Evolutionary conservation across 2,797 vertebrate species (phyloP).

Genomic region (Aulostomus chinensis): DNA sequence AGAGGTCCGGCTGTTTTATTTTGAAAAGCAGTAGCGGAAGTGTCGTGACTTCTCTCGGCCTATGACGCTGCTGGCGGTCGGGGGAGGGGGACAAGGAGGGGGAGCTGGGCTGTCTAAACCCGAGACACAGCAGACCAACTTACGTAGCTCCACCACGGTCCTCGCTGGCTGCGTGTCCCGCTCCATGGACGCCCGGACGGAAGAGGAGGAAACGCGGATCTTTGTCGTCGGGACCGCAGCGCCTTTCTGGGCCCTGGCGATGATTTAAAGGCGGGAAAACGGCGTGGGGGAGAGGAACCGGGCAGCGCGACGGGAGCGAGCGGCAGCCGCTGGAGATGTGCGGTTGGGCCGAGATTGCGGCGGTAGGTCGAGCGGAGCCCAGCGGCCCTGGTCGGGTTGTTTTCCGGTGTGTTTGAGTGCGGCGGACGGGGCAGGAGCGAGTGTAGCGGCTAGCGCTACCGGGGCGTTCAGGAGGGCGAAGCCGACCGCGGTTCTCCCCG

Average conservation of each 20-base stretch:
- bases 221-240: constrained; percentile 51
- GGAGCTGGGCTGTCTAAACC: constrained; percentile 35
- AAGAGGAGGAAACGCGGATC: constrained; percentile 42
- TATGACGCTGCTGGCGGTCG: background rate
- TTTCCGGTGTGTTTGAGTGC: constrained; percentile 49
- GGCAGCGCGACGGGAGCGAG: constrained; percentile 29
- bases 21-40: constrained; percentile 43
- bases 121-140: constrained; percentile 50
- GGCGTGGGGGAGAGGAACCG: constrained; percentile 15
- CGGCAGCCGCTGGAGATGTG: constrained; percentile 74
- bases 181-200: constrained; percentile 59
- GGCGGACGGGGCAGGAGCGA: background rate
- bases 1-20: no score
- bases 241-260: constrained; percentile 28
- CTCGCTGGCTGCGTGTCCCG: constrained; percentile 27
- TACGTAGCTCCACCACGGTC: constrained; percentile 58
- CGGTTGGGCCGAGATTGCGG: constrained; percentile 79
- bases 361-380: constrained; percentile 56
- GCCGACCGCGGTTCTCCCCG: constrained; percentile 15
- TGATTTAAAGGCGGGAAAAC: constrained; percentile 63
- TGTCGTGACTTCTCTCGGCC: background rate
- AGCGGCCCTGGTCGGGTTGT: constrained; percentile 49
- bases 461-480: constrained; percentile 12
- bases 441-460: background rate
- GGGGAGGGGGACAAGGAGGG: constrained; percentile 64